Base-by-base conservation (phyloP, 2,113 vertebrate genomes). In the Anser cygnoides region DNA sequence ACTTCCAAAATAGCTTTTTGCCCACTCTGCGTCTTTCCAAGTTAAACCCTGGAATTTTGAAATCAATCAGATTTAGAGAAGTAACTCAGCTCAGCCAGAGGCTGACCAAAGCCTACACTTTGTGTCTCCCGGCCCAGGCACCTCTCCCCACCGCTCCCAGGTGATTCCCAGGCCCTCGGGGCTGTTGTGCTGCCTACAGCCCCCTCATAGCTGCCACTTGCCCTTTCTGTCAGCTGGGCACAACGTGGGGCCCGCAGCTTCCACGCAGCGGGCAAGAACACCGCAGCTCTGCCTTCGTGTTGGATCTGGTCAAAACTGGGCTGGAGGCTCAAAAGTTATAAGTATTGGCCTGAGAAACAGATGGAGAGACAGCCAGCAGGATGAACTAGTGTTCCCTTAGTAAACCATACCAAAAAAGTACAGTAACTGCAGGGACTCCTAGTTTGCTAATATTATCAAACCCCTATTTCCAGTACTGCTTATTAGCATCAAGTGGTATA, bases 371-470 rank as follows among this genome's bases (percentile, higher is more conserved):
- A 11, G 33, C 85, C 86, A 68, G 26, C 31, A 71, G 5, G 17
- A 75, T 14, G 50, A 65, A 63, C 26, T 26, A 17, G n/a, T 35
- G 13, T 41, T 59, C 54, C 23, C 26, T 49, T 52, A 43, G 22
- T 8, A 43, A 79, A 17, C 3, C 9, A 12, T 33, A 28, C 9
- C 0, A 1, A 37, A 65, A 73, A 43, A 19, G 14, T 4, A 50
- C 31, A 80, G 16, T 26, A 37, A 9, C 37, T 37, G 15, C 2
- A 72, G 1, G 2, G 88, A 77, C 23, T 58, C 0, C 11, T 26
- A 5, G 4, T 58, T 79, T 78, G 86, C 50, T 57, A 50, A 37
- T 29, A 2, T 33, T 39, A 41, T 31, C 37, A 52, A 65, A 46
- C 23, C 78, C 52, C 17, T 61, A 2, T 50, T 78, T 89, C 63